phyloP scores from a whole-genome alignment of 2,113 vertebrate genomes.

The Ammodytes marinus region DNA sequence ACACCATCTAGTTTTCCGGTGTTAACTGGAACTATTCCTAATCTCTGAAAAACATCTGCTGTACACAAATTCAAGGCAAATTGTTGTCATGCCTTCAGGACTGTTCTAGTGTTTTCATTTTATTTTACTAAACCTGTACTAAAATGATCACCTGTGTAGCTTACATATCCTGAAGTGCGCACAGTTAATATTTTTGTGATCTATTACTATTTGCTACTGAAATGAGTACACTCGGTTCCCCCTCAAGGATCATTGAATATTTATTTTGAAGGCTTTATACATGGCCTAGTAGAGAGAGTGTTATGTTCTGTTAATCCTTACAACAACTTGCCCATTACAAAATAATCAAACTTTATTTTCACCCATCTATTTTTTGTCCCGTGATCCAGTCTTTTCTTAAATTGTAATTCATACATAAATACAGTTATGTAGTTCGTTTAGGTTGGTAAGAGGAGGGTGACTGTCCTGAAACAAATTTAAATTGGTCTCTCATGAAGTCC shows the following conservation, averaged over 20 bases:
- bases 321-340: background rate
- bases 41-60: slow-evolving; percentile 7
- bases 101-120: background rate
- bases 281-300: background rate
- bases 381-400: background rate
- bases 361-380: background rate
- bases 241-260: background rate
- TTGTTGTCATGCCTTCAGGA: background rate
- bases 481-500: background rate
- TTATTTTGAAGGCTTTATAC: background rate
- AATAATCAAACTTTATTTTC: background rate
- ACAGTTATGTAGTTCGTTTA: too few species aligned
- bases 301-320: background rate
- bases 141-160: background rate
- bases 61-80: slow-evolving; percentile 36
- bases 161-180: background rate
- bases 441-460: background rate
- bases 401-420: background rate
- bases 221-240: background rate
- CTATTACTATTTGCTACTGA: background rate
- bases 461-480: background rate
- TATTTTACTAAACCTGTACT: background rate
- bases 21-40: background rate
- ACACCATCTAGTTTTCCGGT: background rate
- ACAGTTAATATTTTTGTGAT: background rate